Conservation (phyloP, 2,888 invertebrate genomes). For the Aethes cnicana region DNA sequence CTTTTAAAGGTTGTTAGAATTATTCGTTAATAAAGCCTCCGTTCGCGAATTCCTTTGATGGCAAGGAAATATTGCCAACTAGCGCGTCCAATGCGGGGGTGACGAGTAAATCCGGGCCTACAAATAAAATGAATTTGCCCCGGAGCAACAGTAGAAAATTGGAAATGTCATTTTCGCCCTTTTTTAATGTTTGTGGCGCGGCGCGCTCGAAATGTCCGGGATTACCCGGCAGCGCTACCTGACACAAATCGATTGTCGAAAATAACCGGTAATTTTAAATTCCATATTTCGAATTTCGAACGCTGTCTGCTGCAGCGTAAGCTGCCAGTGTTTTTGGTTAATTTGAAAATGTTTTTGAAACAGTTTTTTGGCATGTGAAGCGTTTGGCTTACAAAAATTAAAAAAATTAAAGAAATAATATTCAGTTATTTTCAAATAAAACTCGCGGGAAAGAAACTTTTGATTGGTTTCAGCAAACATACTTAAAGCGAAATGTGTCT, state of each 20-base stretch:
- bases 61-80: slow-evolving; percentile 73
- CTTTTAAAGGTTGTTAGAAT: slow-evolving; percentile 59
- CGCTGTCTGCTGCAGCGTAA: slow-evolving; percentile 22
- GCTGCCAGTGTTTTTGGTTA: slow-evolving; percentile 6
- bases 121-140: slow-evolving; percentile 79
- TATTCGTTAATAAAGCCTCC: slow-evolving; percentile 70
- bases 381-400: no score
- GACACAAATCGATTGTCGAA: slow-evolving; percentile 64
- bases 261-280: slow-evolving; percentile 62
- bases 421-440: no score
- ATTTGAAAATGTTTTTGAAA: no score
- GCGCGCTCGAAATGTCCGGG: slow-evolving; percentile 56
- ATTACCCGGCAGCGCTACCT: slow-evolving; percentile 63
- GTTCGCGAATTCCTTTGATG: slow-evolving; percentile 70
- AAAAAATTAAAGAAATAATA: no score
- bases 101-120: slow-evolving; percentile 74
- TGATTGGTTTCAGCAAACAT: no score
- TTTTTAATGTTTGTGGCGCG: slow-evolving; percentile 80
- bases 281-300: slow-evolving; percentile 28
- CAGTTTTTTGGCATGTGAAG: no score
- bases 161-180: slow-evolving; percentile 83
- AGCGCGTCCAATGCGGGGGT: slow-evolving; percentile 59
- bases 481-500: no score
- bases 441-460: no score
- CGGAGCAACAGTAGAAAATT: slow-evolving; percentile 82